These are phyloP conservation scores for Leucania comma DNA, from an alignment of 2,888 invertebrate species.

Conservation along the genomic window DNA sequence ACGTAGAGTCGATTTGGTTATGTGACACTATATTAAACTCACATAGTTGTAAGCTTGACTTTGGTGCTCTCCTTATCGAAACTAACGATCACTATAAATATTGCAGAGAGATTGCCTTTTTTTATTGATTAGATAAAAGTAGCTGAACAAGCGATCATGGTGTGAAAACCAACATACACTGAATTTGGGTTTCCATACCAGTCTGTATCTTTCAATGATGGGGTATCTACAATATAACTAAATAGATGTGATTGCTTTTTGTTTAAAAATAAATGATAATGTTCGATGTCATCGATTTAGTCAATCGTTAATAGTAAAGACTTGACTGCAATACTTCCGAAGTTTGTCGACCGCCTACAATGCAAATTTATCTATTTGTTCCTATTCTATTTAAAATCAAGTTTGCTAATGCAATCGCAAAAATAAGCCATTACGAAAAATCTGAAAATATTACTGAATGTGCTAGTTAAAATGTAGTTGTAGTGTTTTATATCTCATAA, in stretches of 20 bases:
- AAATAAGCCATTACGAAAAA: slow-evolving; percentile 63
- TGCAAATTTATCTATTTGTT: slow-evolving; percentile 23
- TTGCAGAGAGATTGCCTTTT: not conserved
- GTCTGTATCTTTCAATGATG: not conserved
- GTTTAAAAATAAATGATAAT: not conserved
- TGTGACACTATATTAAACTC: not conserved
- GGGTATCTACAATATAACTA: not conserved
- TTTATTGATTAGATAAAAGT: not conserved
- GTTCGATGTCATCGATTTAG: not conserved
- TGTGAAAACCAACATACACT: not conserved
- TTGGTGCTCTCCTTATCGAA: not conserved
- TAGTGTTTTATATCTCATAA: slow-evolving; percentile 71
- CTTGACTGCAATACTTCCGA: slow-evolving; percentile 3
- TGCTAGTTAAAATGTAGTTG: slow-evolving; percentile 87
- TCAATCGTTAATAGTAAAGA: not conserved
- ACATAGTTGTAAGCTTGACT: not conserved
- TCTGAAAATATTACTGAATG: slow-evolving; percentile 88
- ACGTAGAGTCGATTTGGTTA: slow-evolving; percentile 33
- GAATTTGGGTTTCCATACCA: not conserved
- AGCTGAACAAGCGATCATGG: not conserved
- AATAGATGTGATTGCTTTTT: not conserved
- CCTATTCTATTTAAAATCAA: slow-evolving; percentile 11
- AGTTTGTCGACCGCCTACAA: slow-evolving; percentile 59
- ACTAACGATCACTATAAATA: not conserved
- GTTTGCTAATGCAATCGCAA: slow-evolving; percentile 29